A percentile compares a stretch with the other conserved stretches of the same genome.
Evolutionary conservation across 2,113 vertebrate species (phyloP).

Genomic region (Pachyramphus minor): DNA sequence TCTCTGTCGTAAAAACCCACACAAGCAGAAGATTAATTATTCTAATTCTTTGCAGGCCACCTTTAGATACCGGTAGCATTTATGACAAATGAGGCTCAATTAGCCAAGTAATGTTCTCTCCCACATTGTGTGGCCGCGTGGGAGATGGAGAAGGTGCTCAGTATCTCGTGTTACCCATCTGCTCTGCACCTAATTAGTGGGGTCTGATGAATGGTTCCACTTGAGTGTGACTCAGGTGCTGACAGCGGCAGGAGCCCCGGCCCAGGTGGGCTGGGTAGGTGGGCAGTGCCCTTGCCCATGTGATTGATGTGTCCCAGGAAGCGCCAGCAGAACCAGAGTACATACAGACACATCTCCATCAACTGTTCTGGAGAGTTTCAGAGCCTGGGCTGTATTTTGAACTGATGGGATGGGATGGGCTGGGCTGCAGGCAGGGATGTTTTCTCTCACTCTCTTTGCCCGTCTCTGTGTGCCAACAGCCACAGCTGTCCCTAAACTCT

Average conservation of each 20-base stretch:
- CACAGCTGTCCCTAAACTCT: not conserved
- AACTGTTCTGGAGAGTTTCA: not conserved
- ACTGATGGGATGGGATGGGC: not conserved
- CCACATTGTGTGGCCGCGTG: constrained; percentile 1
- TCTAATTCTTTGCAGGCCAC: constrained; percentile 42
- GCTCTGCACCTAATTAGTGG: constrained; percentile 41
- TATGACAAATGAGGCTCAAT: constrained; percentile 42
- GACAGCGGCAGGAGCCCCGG: not conserved
- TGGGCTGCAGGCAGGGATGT: not conserved
- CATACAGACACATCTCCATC: not conserved
- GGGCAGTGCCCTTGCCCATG: not conserved
- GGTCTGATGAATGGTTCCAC: constrained; percentile 10
- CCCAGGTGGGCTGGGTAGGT: not conserved
- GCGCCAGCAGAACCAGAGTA: accelerated
- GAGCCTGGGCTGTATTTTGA: not conserved
- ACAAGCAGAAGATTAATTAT: constrained; percentile 45
- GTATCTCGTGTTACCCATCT: constrained; percentile 25
- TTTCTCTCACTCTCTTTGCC: not conserved
- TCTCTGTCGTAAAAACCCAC: not conserved
- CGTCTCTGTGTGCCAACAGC: not conserved
- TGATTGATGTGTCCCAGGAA: not conserved
- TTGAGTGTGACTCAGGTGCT: not conserved
- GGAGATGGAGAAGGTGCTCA: constrained; percentile 41
- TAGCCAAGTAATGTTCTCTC: constrained; percentile 54
- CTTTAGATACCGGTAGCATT: constrained; percentile 34